Evolutionary conservation across 2,797 vertebrate genomes (phyloP).

Genomic region (Pipistrellus pipistrellus): DNA sequence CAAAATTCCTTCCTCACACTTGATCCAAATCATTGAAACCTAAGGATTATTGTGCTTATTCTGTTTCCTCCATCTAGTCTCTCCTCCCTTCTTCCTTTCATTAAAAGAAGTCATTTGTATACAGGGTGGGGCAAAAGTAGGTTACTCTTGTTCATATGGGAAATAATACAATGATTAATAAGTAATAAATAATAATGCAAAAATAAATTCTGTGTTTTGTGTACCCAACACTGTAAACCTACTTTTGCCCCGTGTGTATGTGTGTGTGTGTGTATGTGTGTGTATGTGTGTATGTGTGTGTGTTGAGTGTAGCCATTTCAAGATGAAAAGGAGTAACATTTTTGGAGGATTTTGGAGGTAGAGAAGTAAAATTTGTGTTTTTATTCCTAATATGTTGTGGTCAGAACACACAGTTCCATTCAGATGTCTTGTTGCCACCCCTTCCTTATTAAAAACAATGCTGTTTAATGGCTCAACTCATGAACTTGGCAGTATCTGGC

Average conservation of each 20-base stretch:
- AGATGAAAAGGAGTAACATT: conserved; percentile 13
- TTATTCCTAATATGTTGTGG: conserved; percentile 7
- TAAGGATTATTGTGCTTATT: not conserved
- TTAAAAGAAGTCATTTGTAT: not conserved
- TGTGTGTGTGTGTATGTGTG: not conserved
- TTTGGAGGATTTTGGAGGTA: not conserved
- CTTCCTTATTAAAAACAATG: not conserved
- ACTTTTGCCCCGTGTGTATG: not conserved
- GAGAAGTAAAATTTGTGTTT: not conserved
- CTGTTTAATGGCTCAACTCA: not conserved
- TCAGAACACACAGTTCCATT: not conserved
- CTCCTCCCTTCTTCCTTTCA: not conserved
- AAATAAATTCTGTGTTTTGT: not conserved
- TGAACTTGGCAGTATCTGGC: not conserved
- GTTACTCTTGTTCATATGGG: not conserved
- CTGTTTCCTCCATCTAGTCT: not conserved
- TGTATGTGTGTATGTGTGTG: not conserved
- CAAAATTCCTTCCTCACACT: conserved; percentile 74
- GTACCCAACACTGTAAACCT: not conserved
- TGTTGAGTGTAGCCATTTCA: not conserved
- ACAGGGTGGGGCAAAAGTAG: not conserved
- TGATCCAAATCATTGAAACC: conserved; percentile 55
- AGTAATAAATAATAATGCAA: not conserved
- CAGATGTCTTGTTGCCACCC: not conserved
- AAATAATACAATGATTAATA: not conserved